Conservation (phyloP, 37 sponge, comb jelly and placozoan species). For the Oopsacas minuta region DNA sequence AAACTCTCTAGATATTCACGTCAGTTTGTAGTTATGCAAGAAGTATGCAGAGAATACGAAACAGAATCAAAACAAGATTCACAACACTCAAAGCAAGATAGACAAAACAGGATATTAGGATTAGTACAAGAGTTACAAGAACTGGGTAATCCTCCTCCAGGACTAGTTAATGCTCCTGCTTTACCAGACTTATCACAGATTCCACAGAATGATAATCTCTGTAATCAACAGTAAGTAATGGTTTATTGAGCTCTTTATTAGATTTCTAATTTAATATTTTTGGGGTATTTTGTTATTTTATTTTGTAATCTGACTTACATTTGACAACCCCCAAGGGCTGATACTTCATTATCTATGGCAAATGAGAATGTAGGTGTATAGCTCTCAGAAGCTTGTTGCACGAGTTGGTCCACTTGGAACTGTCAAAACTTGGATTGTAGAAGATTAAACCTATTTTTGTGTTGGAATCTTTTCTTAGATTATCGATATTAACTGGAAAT, state of each 20-base stretch:
- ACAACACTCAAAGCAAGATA: background rate
- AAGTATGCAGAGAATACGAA: background rate
- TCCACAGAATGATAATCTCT: background rate
- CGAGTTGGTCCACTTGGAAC: no score
- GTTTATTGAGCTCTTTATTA: background rate
- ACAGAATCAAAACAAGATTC: background rate
- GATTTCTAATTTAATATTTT: no score
- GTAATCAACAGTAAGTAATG: background rate
- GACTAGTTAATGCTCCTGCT: background rate
- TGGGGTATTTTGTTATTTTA: no score
- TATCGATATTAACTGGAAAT: no score
- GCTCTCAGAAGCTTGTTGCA: no score
- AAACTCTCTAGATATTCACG: background rate
- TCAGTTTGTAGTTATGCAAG: background rate
- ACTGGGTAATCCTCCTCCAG: background rate
- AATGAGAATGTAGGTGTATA: no score
- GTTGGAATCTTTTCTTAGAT: no score
- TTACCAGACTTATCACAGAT: background rate
- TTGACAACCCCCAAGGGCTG: no score
- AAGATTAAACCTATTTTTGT: no score
- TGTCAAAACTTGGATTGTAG: no score
- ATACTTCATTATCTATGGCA: no score
- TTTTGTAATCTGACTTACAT: no score
- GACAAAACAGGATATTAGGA: background rate
- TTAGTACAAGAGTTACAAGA: background rate